Conservation (phyloP, 2,797 vertebrate species). For the Galago senegalensis region DNA sequence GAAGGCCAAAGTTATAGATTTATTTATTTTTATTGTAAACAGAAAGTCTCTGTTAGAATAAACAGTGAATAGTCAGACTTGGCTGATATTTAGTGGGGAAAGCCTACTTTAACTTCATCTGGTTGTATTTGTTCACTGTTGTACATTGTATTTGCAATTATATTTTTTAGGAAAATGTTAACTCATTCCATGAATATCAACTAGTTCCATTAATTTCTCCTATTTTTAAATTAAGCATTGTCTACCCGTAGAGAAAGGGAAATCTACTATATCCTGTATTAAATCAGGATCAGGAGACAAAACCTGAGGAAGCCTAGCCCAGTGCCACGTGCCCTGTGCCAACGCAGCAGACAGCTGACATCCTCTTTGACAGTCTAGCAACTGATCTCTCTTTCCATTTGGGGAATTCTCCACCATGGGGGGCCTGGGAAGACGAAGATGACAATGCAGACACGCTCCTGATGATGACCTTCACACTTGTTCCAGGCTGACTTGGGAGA, state of each 20-base stretch:
- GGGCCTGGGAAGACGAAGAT: not conserved
- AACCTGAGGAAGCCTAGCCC: not conserved
- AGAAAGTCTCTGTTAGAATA: not conserved
- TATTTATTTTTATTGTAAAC: not conserved
- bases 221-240: conserved; percentile 5
- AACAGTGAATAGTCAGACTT: not conserved
- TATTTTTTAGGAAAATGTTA: not conserved
- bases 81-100: not conserved
- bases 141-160: not conserved
- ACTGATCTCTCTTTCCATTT: not conserved
- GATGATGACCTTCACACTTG: not conserved
- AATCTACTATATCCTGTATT: not conserved
- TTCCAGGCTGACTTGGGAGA: not conserved
- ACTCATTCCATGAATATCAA: not conserved
- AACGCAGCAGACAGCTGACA: not conserved
- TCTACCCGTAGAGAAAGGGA: not conserved
- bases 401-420: not conserved
- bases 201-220: not conserved
- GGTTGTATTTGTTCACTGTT: not conserved
- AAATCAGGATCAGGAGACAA: not conserved
- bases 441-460: not conserved
- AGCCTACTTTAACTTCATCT: not conserved
- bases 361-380: not conserved
- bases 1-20: not conserved
- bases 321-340: too few relatives aligned